These are phyloP conservation scores for Oasisia sp. DNA, from an alignment of 2,888 invertebrate genomes.

Conservation along the genomic window DNA sequence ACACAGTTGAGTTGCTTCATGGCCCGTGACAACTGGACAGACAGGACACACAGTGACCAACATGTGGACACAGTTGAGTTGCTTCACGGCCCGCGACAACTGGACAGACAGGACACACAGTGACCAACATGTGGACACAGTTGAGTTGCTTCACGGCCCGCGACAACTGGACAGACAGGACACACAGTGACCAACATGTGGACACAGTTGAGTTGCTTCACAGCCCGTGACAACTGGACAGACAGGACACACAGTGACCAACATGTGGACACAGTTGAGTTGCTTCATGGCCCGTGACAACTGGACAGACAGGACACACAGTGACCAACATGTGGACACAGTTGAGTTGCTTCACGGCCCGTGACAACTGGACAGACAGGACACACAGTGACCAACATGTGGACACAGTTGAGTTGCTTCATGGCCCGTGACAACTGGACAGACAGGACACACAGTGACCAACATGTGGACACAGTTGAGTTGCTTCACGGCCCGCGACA, in stretches of 20 bases:
- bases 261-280: conserved; percentile 70
- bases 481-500: conserved; percentile 90
- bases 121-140: conserved; percentile 35
- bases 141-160: conserved; percentile 91
- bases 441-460: not conserved
- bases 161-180: conserved; percentile 72
- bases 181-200: too few relatives aligned
- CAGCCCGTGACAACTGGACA: conserved; percentile 82
- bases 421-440: conserved; percentile 84
- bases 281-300: conserved; percentile 92
- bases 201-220: conserved; percentile 80
- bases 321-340: conserved; percentile 35
- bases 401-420: conserved; percentile 78
- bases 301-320: conserved; percentile 49
- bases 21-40: conserved; percentile 80
- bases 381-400: too few relatives aligned
- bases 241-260: not conserved
- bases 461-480: conserved; percentile 70
- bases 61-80: conserved; percentile 71
- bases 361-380: conserved; percentile 73
- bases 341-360: conserved; percentile 89
- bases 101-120: conserved; percentile 43
- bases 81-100: conserved; percentile 91
- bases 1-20: conserved; percentile 82
- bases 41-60: too few relatives aligned